Evolutionary conservation across 2,797 vertebrate species (phyloP), one percentile per base, ranked within the genome.

Genomic region (Echiichthys vipera): DNA sequence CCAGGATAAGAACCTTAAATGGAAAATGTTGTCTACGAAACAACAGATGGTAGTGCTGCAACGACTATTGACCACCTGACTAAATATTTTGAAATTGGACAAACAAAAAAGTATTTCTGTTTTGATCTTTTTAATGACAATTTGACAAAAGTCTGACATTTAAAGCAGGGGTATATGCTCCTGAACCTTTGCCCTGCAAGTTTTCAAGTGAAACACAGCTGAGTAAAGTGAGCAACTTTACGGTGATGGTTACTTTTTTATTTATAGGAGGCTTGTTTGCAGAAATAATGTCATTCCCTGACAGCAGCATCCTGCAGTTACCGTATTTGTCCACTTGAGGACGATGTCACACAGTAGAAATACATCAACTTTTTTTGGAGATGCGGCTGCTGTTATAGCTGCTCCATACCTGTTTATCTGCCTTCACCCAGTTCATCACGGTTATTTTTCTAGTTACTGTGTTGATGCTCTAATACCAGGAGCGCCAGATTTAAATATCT

Each of bases 321-420:
- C 30, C 14, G 2, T 0, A 42, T 43, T 11, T 17, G 7, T 67
- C 81, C 85, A 79, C 71, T 70, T 65, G 85, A 83, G 81, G 80
- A 70, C 83, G 72, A 29, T 75, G 42, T 66, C 20, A 59, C 39
- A 79, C 65, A 71, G 53, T n/a, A 29, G 4, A 45, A 5, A 5
- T 8, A 17, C 29, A 20, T 51, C n/a, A 42, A 39, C 2, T 15
- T 25, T 14, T 18, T n/a, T n/a, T n/a, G n/a, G 1, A 24, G n/a
- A 10, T 50, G 27, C 20, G 36, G 10, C 5, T 55, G 24, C 10
- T 4, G 22, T 10, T 5, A 4, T 1, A 24, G 27, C 15, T 62
- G 27, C 2, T 56, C 20, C 5, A 18, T 45, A 10, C 6, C 36
- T 36, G 8, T 61, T 58, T 4, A 40, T 45, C n/a, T 25, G 4